Base-by-base conservation (phyloP, 2,797 vertebrate species). In the Pseudochirops corinnae region DNA sequence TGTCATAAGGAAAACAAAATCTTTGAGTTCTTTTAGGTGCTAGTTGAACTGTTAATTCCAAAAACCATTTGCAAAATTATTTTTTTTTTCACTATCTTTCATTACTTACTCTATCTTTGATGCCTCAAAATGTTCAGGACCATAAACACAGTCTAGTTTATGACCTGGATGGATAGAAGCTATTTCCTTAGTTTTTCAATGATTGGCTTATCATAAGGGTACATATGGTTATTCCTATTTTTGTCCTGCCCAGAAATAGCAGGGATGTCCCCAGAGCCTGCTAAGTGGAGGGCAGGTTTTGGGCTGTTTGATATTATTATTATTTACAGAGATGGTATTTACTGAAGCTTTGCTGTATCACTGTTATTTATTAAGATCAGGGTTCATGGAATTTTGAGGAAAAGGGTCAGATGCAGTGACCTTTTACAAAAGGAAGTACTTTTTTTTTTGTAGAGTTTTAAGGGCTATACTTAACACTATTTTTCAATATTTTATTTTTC, bases 111-210 rank as follows among this genome's bases (percentile, higher is more conserved):
- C 26, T 31, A 93, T 62, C 56, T 93, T 90, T 60, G 50, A 33
- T 55, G 93, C 90, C 95, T 92, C 53, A 0, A 9, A 33, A 94
- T 39, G 28, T 31, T 33, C 11, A 90, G 74, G 39, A 50, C 33
- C 60, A 46, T 0, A 4, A 1, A 52, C 58, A 21, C 29, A n/a
- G 91, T 91, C 62, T 5, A 0, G 39, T 60, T 57, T 3, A 26
- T 91, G 94, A 55, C 52, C 60, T 93, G 39, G 24, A 16, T 55
- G 52, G 90, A 33, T 90, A 55, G 93, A 96, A 98, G 98, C 98
- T 98, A 98, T 98, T 99, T 99, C 99, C 99, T 98, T 97, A 96
- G 97, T 98, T 98, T 96, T 98, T 95, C 97, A 96, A 56, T 97
- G 97, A 96, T 94, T 50, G 94, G 94, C 98, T 99, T 99, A 99